Percentiles rank a stretch among this genome's conserved stretches.
Conservation (phyloP, 2,113 vertebrate genomes). For the Pangasianodon gigas region DNA sequence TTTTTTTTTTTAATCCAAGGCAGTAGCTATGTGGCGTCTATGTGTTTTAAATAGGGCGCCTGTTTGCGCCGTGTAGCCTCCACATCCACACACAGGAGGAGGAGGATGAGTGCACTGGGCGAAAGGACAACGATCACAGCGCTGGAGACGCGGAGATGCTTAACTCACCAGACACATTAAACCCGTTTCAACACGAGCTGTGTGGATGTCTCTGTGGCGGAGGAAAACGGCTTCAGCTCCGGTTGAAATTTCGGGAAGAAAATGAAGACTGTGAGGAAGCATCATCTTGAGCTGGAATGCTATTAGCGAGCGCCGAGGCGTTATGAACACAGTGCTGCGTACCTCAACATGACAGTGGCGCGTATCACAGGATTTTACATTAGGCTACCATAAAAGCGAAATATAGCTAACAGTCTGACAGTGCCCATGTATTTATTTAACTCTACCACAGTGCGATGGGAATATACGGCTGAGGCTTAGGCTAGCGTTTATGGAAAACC, state of each 20-base stretch:
- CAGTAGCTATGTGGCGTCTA: slow-evolving; percentile 42
- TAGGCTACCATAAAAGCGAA: slow-evolving; percentile 12
- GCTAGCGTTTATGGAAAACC: slow-evolving; percentile 60
- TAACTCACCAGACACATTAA: slow-evolving; percentile 38
- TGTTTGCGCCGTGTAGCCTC: slow-evolving; percentile 51
- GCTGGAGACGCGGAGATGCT: slow-evolving; percentile 40
- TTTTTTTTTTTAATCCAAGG: slow-evolving; percentile 13
- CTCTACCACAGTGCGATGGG: slow-evolving; percentile 55
- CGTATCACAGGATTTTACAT: slow-evolving; percentile 34
- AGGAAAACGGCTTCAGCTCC: slow-evolving; percentile 51
- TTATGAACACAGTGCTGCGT: slow-evolving; percentile 46
- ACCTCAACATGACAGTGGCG: slow-evolving; percentile 46
- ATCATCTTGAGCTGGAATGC: slow-evolving; percentile 48
- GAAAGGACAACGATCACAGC: slow-evolving; percentile 39
- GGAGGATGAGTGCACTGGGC: slow-evolving; percentile 48
- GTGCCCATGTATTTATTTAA: slow-evolving; percentile 44
- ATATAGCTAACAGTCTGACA: slow-evolving; percentile 28
- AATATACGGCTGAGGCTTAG: slow-evolving; percentile 57
- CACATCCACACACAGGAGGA: slow-evolving; percentile 51
- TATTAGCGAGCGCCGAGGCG: slow-evolving; percentile 44
- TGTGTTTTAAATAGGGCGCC: slow-evolving; percentile 58
- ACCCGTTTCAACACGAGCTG: slow-evolving; percentile 35
- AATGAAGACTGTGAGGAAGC: slow-evolving; percentile 56
- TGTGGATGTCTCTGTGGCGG: slow-evolving; percentile 44
- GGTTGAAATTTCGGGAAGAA: slow-evolving; percentile 48